phyloP scores from a whole-genome alignment of 92 coral and sea anemone species.

The Epizoanthus fatuus region DNA sequence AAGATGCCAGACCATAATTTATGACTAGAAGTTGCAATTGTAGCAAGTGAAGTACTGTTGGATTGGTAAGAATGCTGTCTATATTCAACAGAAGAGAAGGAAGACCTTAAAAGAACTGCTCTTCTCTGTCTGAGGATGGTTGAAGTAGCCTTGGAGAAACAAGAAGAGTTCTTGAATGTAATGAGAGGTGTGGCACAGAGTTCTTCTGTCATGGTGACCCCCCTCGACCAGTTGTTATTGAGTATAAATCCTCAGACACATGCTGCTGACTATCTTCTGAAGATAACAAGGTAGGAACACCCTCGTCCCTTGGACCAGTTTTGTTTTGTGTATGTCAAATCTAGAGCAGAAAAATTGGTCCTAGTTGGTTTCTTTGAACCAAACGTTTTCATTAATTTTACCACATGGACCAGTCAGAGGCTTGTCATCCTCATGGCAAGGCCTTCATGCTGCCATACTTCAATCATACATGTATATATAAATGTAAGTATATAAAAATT shows the following conservation, averaged over 20 bases:
- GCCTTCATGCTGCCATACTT: no score
- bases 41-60: no score
- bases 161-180: slow-evolving; percentile 84
- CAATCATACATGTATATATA: no score
- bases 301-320: neutral
- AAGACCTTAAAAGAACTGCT: slow-evolving; percentile 87
- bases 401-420: no score
- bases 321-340: neutral
- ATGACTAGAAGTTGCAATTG: no score
- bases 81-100: slow-evolving; percentile 75
- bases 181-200: slow-evolving; percentile 81
- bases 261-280: slow-evolving; percentile 86
- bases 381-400: no score
- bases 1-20: no score
- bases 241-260: slow-evolving; percentile 86
- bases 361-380: no score
- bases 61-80: neutral
- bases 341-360: neutral
- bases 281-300: slow-evolving; percentile 81
- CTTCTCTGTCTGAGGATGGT: slow-evolving; percentile 88
- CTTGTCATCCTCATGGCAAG: no score
- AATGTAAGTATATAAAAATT: no score
- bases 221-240: slow-evolving; percentile 90
- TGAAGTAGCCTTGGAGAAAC: slow-evolving; percentile 93
- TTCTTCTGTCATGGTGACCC: slow-evolving; percentile 81